Evolutionary conservation across 2,888 invertebrate species (phyloP), one percentile per base, ranked within the genome.

Genomic region (Ophioninae sp.): DNA sequence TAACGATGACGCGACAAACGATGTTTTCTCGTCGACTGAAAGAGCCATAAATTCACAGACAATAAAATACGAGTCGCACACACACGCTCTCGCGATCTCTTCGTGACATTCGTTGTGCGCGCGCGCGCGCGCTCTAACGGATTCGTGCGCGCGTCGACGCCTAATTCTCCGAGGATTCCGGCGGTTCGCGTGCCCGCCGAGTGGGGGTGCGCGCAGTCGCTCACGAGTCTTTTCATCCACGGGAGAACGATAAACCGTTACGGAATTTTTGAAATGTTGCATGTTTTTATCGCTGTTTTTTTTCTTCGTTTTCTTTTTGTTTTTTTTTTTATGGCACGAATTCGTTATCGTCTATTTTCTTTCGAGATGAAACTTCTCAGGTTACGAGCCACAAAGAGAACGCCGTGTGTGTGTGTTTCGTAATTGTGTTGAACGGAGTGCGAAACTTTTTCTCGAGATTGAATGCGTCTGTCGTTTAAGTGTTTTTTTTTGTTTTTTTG

Each of bases 1-100:
- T 67, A 63, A 72, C 51, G 72, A 79, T 79, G 75, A 64, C 75
- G 64, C 76, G 83, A 76, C 83, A 79, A 51, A 83, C 75, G 76
- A 79, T 39, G 71, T 51, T 61, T 64, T 51, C 30, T 59, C 68
- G n/a, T 23, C 67, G 71, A 37, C 59, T 69, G 20, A 71, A 39
- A n/a, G 44, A 23, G 41, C 67, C 79, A 75, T 79, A 41, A 73
- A 79, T 83, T 64, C 75, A 83, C 79, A 75, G 76, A 67, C 76
- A 68, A 83, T 72, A 79, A 79, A 83, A 72, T 69, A 56, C 58
- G 37, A 39, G 59, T 63, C 44, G 71, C 79, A 68, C 74, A 68
- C 74, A 20, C 30, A 8, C 30, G 17, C 23, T 44, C 44, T 67
- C 56, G 56, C 64, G 41, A 44, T 56, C 30, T 56, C 30, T 69